Conservation (phyloP, 1,140 invertebrate genomes). For the Episyrphus balteatus region DNA sequence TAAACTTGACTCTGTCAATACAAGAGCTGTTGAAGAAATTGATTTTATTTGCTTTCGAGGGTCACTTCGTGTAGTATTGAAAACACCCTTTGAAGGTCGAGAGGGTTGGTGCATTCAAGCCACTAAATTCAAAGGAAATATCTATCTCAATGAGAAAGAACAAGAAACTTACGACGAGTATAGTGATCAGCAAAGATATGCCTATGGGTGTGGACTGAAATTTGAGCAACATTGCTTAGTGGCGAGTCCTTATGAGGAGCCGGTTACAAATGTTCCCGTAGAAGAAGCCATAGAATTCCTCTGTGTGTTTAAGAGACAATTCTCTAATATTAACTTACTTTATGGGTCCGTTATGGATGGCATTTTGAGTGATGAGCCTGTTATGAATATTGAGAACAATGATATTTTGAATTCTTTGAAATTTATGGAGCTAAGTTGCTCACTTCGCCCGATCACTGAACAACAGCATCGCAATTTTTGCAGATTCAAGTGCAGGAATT, state of each 20-base stretch:
- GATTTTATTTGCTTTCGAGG: conserved; percentile 61
- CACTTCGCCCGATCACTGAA: too few relatives aligned
- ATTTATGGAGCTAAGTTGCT: background rate
- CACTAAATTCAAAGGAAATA: conserved; percentile 50
- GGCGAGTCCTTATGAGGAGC: background rate
- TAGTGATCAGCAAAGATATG: conserved; percentile 41
- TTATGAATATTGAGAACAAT: background rate
- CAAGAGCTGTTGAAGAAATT: conserved; percentile 14
- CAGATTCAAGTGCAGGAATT: too few relatives aligned
- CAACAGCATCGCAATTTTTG: too few relatives aligned
- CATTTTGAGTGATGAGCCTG: conserved; percentile 15
- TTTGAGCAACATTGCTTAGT: conserved; percentile 63
- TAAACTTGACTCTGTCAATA: too few relatives aligned
- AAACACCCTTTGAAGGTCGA: conserved; percentile 52
- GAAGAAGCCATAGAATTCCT: conserved; percentile 52
- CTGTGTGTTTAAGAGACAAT: conserved; percentile 40
- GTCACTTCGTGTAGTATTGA: conserved; percentile 50
- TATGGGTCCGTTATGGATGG: conserved; percentile 53
- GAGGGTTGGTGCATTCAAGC: conserved; percentile 61
- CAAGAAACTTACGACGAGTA: conserved; percentile 35
- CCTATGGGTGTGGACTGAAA: conserved; percentile 68
- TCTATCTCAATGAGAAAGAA: conserved; percentile 58
- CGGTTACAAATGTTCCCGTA: conserved; percentile 32
- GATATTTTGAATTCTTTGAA: background rate
- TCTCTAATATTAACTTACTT: conserved; percentile 43